A percentile compares a stretch with the other conserved stretches of the same genome.
Conservation (phyloP, 2,888 invertebrate genomes). For the Agapostemon virescens region DNA sequence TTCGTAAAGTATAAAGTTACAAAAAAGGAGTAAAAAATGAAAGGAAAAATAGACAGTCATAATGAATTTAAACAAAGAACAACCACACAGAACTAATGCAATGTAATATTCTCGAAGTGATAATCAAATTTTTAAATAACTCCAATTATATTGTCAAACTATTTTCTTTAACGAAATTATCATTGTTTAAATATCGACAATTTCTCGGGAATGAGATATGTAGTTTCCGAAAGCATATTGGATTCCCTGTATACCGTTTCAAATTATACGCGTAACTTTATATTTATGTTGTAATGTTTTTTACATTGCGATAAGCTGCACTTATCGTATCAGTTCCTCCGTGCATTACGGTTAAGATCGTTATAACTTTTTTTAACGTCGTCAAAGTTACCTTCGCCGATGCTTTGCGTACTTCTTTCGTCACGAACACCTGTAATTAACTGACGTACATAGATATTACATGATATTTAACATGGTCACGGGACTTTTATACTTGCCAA, state of each 20-base stretch:
- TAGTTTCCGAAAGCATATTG: too few species aligned
- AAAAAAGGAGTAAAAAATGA: too few species aligned
- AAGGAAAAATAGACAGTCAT: too few species aligned
- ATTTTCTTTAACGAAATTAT: too few species aligned
- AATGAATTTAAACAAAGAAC: too few species aligned
- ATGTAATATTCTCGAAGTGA: too few species aligned
- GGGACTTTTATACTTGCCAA: conserved; percentile 22
- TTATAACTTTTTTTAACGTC: conserved; percentile 19
- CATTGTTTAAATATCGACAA: too few species aligned
- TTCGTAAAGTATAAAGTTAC: too few species aligned
- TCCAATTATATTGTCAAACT: too few species aligned
- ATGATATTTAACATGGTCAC: conserved; percentile 30
- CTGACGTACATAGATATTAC: conserved; percentile 38
- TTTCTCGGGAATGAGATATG: too few species aligned
- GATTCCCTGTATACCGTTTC: not conserved
- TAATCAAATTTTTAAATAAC: too few species aligned
- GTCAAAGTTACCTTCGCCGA: conserved; percentile 12
- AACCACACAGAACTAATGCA: too few species aligned
- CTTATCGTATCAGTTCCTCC: conserved; percentile 29
- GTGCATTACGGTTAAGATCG: conserved; percentile 11
- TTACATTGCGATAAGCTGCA: conserved; percentile 6
- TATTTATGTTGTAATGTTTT: conserved; percentile 3
- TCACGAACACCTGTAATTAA: conserved; percentile 44
- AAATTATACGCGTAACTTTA: not conserved
- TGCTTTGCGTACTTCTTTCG: conserved; percentile 29